These are phyloP conservation scores for Stigmatopora argus DNA, from an alignment of 2,113 vertebrate genomes.

Conservation along the genomic window DNA sequence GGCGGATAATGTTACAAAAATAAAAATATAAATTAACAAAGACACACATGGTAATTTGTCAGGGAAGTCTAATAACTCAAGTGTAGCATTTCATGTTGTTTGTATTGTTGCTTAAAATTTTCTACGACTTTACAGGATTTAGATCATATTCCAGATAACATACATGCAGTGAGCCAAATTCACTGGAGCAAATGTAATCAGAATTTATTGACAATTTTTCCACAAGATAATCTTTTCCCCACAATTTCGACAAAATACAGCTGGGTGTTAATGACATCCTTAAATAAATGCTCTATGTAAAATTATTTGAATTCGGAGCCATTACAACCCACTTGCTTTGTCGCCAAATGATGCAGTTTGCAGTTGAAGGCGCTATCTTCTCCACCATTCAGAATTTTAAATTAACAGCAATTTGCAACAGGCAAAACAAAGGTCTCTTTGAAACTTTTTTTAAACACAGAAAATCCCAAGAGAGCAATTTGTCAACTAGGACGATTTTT, in stretches of 20 bases:
- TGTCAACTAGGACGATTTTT: constrained; percentile 41
- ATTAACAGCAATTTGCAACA: not conserved
- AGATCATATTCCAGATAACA: no score
- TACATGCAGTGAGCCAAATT: not conserved
- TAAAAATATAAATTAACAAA: not conserved
- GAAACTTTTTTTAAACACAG: constrained; percentile 32
- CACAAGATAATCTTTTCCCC: no score
- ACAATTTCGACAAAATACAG: no score
- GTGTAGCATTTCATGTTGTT: constrained; percentile 46
- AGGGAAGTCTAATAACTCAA: constrained; percentile 22
- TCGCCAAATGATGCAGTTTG: not conserved
- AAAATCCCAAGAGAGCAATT: constrained; percentile 53
- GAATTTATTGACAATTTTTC: no score
- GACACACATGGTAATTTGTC: not conserved
- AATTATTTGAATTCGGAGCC: not conserved
- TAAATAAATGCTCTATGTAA: not conserved
- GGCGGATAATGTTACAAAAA: not conserved
- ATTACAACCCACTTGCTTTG: not conserved
- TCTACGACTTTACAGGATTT: not conserved
- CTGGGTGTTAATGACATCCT: not conserved
- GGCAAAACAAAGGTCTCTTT: not conserved
- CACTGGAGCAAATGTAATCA: no score
- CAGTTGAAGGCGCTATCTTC: not conserved
- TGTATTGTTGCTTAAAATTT: constrained; percentile 5
- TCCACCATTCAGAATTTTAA: not conserved